These are phyloP conservation scores for Diplodus puntazzo DNA, from an alignment of 2,797 vertebrate species.

Conservation along the genomic window DNA sequence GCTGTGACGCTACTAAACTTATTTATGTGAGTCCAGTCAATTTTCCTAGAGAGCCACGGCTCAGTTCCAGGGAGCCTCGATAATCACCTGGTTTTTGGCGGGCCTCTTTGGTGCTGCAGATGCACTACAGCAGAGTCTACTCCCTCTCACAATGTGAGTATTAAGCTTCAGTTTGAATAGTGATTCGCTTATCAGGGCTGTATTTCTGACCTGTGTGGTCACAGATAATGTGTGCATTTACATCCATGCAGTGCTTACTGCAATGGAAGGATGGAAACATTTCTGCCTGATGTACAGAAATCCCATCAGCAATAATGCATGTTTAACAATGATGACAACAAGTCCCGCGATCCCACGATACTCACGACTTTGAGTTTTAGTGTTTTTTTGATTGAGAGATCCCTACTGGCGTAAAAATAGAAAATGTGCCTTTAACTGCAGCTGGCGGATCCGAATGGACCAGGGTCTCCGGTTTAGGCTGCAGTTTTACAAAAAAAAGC, in stretches of 20 bases:
- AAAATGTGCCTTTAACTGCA: background rate
- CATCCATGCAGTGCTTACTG: background rate
- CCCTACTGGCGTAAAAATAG: no score
- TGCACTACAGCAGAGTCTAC: slow-evolving; percentile 23
- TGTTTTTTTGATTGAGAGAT: no score
- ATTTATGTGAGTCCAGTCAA: background rate
- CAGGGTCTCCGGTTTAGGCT: no score
- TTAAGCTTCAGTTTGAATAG: background rate
- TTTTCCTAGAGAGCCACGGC: slow-evolving; percentile 27
- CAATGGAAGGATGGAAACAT: no score
- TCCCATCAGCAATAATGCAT: no score
- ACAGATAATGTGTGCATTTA: background rate
- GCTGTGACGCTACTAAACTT: background rate
- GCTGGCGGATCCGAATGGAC: background rate
- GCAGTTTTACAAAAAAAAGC: no score
- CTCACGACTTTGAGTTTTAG: no score
- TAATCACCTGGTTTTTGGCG: background rate
- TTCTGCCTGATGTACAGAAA: no score
- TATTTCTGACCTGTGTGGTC: background rate
- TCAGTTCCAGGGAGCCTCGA: background rate
- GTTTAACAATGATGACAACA: no score
- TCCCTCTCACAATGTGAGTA: background rate
- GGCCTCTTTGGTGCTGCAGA: slow-evolving; percentile 17
- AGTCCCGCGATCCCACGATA: no score
- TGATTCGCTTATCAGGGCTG: background rate